Conservation (phyloP, 2,888 invertebrate species). For the Biston stratarius region DNA sequence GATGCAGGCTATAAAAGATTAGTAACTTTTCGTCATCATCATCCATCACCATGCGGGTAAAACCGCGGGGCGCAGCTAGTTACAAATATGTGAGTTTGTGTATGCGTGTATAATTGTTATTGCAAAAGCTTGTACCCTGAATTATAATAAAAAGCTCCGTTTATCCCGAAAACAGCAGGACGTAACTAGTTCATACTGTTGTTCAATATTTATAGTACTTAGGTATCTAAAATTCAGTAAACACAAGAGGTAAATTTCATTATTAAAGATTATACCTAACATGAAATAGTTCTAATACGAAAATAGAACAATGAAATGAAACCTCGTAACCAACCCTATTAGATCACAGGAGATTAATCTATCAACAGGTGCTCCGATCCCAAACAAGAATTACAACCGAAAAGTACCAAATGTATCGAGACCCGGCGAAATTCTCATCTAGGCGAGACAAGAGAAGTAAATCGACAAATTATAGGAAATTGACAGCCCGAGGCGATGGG, state of each 20-base stretch:
- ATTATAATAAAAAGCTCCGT: no score
- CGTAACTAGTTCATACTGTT: no score
- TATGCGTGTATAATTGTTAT: no score
- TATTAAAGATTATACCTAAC: not conserved
- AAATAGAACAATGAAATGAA: not conserved
- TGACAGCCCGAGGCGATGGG: constrained; percentile 5
- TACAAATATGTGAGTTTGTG: no score
- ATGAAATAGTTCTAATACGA: not conserved
- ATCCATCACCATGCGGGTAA: no score
- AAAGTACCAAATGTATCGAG: not conserved
- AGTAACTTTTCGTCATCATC: no score
- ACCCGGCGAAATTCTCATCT: not conserved
- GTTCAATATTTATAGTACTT: no score
- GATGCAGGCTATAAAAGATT: no score
- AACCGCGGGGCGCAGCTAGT: no score
- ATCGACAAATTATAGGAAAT: constrained; percentile 17
- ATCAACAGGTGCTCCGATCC: constrained; percentile 18
- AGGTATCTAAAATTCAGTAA: no score
- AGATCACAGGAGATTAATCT: constrained; percentile 9
- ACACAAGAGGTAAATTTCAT: no score
- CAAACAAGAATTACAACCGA: constrained; percentile 8
- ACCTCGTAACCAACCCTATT: not conserved
- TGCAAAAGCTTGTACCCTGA: no score
- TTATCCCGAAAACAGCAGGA: not conserved
- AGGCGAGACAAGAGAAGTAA: not conserved